Conservation (phyloP, 2,888 invertebrate genomes). For the Amphipyra berbera region DNA sequence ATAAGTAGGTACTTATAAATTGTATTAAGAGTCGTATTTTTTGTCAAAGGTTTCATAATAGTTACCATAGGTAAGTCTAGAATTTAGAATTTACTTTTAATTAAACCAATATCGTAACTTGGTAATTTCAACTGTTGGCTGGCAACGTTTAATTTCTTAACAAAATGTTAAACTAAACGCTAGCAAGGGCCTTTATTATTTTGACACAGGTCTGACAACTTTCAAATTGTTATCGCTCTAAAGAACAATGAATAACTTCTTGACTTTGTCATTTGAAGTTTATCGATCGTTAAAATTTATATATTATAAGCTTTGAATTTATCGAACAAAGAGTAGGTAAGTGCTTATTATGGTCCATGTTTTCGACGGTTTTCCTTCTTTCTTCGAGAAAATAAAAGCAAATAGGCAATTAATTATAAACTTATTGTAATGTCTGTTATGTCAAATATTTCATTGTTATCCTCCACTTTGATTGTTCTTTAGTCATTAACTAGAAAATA, state of each 20-base stretch:
- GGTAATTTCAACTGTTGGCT: conserved; percentile 1
- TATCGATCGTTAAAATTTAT: conserved; percentile 1
- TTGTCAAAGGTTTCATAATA: neutral
- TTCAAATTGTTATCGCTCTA: conserved; percentile 1
- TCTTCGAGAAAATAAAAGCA: no score
- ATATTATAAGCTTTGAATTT: neutral
- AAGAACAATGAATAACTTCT: conserved; percentile 11
- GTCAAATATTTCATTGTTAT: no score
- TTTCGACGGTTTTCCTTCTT: no score
- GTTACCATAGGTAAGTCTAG: neutral
- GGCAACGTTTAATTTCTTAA: conserved; percentile 6
- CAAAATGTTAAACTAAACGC: neutral
- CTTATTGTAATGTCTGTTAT: no score
- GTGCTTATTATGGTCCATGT: neutral
- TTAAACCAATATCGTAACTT: conserved; percentile 18
- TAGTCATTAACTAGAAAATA: no score
- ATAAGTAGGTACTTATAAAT: neutral
- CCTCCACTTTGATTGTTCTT: no score
- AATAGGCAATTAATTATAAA: no score
- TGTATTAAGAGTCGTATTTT: conserved; percentile 1
- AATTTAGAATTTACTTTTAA: conserved; percentile 23
- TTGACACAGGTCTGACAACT: conserved; percentile 4
- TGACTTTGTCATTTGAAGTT: conserved; percentile 2
- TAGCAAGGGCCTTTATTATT: neutral
- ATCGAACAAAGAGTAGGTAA: neutral